Conservation (phyloP, 2,113 vertebrate genomes). For the Camelus dromedarius region DNA sequence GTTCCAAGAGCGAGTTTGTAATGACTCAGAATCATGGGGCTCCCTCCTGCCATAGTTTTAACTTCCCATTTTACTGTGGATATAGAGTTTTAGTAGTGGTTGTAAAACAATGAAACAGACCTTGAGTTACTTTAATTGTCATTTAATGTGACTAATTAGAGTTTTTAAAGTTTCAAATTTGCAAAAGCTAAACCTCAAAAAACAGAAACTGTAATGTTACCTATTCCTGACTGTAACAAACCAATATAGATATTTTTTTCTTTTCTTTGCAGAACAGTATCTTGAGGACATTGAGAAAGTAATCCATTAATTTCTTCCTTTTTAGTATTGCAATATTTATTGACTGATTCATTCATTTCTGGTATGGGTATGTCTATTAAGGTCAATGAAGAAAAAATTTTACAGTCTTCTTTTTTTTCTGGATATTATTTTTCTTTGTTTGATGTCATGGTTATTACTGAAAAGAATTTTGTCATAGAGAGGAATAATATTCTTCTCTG, state of each 20-base stretch:
- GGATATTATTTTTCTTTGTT: slow-evolving; percentile 14
- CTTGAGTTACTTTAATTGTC: slow-evolving; percentile 4
- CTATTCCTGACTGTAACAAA: neutral
- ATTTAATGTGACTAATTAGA: neutral
- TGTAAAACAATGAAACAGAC: neutral
- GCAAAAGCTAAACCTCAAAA: neutral
- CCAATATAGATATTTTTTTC: neutral
- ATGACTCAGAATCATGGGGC: neutral
- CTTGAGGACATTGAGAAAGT: neutral
- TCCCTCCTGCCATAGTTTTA: neutral
- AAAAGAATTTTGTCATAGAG: slow-evolving; percentile 21
- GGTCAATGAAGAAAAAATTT: neutral
- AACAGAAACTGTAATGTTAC: neutral
- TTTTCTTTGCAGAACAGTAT: neutral
- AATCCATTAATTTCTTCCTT: neutral
- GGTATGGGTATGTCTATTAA: neutral
- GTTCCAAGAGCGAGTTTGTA: neutral
- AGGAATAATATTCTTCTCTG: neutral
- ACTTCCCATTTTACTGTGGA: neutral
- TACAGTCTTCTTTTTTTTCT: neutral
- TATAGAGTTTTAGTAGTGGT: neutral
- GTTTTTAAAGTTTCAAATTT: slow-evolving; percentile 18
- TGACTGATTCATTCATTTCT: neutral
- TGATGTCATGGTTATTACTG: neutral
- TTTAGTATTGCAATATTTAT: neutral